Conservation (phyloP, 2,888 invertebrate species). For the Pardosa pseudoannulata region DNA sequence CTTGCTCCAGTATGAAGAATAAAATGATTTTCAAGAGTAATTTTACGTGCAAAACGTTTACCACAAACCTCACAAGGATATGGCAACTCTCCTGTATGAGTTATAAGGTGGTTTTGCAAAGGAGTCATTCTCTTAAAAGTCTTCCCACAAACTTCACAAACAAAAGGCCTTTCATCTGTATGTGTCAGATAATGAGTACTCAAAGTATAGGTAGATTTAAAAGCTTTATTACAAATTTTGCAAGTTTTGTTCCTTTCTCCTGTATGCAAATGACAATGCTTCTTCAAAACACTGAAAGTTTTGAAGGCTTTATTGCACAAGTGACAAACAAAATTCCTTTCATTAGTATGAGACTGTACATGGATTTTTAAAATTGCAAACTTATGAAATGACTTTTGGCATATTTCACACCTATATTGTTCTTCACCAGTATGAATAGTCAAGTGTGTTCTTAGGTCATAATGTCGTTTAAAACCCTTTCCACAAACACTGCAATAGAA, state of each 20-base stretch:
- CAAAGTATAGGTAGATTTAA: not conserved
- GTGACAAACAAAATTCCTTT: not conserved
- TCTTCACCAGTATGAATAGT: not conserved
- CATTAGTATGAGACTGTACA: not conserved
- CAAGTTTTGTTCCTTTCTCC: not conserved
- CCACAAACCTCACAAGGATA: slow-evolving; percentile 6
- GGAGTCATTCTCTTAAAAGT: not conserved
- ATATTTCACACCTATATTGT: not conserved
- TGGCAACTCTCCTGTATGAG: not conserved
- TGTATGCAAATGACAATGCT: not conserved
- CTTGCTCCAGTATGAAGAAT: not conserved
- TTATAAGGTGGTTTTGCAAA: not conserved
- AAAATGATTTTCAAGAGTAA: slow-evolving; percentile 2
- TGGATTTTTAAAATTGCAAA: not conserved
- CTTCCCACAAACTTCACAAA: slow-evolving; percentile 1
- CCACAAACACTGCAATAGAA: not conserved
- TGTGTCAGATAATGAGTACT: not conserved
- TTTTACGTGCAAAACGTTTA: slow-evolving; percentile 1
- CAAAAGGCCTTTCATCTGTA: not conserved
- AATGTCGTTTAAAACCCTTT: not conserved
- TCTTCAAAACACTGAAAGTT: not conserved
- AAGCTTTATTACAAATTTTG: slow-evolving; percentile 6
- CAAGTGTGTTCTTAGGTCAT: not conserved
- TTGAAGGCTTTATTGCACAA: slow-evolving; percentile 4
- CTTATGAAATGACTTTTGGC: not conserved